Evolutionary conservation across 2,797 vertebrate genomes (phyloP), one percentile per base, ranked within the genome.

Genomic region (Fistularia commersonii): DNA sequence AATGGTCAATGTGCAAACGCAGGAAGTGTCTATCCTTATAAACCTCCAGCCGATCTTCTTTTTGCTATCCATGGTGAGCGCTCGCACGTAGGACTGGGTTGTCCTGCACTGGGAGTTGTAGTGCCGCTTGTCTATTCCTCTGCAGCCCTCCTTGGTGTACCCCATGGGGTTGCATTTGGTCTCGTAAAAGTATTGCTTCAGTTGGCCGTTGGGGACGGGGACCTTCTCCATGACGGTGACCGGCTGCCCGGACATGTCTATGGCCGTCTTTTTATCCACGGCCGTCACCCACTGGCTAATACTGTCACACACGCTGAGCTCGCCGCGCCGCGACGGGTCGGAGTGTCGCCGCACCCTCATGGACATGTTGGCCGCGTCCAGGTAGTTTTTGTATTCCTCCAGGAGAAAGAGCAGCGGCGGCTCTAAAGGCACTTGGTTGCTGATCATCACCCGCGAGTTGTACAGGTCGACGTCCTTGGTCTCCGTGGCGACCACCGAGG

Each of bases 121-220:
- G 78, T 99, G 95, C 91, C 95, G 94, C 89, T 98, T 98, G 95
- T 99, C 97, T 92, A 99, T 99, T 90, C 97, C 97, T 81, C 97
- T 90, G 91, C 97, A 99, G 83, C 96, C 96, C 79, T 98, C 96
- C 90, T 99, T 99, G 33, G 96, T 98, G 91, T 98, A 98, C 72
- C 97, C 97, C 85, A 96, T 95, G 58, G 95, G 93, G 91, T 98
- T 99, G 91, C 97, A 99, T 93, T 96, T 98, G 92, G 97, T 99
- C 95, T 99, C 97, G 47, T 98, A 99, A 97, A 99, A 99, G 92
- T 99, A 99, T 93, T 99, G 97, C 93, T 98, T 98, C 93, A 99
- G 93, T 89, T 98, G 97, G 91, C 97, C 96, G 76, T 97, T 98
- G 70, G 94, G 94, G 74, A 98, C 95, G 15, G 95, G 95, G 81